phyloP scores from a whole-genome alignment of 2,888 invertebrate species.

The Drosophila rubida region DNA sequence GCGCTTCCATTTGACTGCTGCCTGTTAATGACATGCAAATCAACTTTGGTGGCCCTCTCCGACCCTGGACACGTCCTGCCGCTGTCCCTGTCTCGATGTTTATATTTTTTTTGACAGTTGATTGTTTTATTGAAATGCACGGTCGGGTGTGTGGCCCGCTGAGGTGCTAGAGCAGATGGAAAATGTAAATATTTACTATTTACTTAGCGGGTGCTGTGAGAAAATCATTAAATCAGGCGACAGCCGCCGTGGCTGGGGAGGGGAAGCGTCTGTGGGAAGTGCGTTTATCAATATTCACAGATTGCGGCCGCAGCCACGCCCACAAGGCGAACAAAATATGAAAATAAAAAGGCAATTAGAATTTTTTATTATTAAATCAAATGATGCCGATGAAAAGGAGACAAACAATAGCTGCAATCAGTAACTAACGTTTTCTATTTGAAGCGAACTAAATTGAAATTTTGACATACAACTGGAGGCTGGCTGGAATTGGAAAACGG shows the following conservation, averaged over 20 bases:
- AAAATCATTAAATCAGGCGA: slow-evolving; percentile 67
- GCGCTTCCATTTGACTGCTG: slow-evolving; percentile 55
- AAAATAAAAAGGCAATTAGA: slow-evolving; percentile 60
- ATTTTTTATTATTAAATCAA: slow-evolving; percentile 69
- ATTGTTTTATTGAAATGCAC: slow-evolving; percentile 70
- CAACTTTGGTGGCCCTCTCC: slow-evolving; percentile 69
- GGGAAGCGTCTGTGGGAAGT: slow-evolving; percentile 8
- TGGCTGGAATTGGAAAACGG: slow-evolving; percentile 36
- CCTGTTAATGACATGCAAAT: slow-evolving; percentile 75
- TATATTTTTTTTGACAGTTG: slow-evolving; percentile 56
- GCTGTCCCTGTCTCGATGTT: slow-evolving; percentile 23
- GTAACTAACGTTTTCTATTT: slow-evolving; percentile 7
- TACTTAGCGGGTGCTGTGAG: slow-evolving; percentile 56
- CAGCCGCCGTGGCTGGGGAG: background rate
- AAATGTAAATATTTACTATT: slow-evolving; percentile 69
- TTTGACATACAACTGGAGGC: slow-evolving; percentile 29
- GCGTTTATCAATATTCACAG: slow-evolving; percentile 25
- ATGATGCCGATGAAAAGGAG: slow-evolving; percentile 26
- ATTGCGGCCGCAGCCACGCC: slow-evolving; percentile 3
- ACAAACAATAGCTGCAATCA: background rate
- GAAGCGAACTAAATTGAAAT: slow-evolving; percentile 63
- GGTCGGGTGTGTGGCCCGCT: background rate
- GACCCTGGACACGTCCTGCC: background rate
- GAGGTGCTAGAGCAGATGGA: slow-evolving; percentile 50
- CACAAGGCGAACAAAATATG: slow-evolving; percentile 12